Evolutionary conservation across 2,888 invertebrate species (phyloP).

Genomic region (Eledona agricola): DNA sequence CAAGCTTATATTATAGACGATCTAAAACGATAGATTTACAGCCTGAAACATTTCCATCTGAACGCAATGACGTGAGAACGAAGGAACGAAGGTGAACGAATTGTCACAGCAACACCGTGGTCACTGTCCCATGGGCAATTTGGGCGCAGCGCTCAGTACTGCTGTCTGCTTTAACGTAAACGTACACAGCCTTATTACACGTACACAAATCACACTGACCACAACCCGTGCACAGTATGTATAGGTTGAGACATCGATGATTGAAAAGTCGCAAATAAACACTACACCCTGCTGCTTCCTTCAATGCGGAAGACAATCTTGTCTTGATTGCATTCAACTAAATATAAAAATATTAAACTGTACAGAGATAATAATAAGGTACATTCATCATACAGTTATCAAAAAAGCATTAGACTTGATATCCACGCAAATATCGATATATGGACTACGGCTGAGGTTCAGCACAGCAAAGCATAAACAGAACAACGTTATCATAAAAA

Average conservation of each 20-base stretch:
- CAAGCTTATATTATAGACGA: conserved; percentile 51
- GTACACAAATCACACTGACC: conserved; percentile 63
- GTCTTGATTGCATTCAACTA: conserved; percentile 63
- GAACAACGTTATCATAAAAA: conserved; percentile 60
- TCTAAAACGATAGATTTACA: conserved; percentile 45
- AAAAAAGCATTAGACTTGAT: conserved; percentile 58
- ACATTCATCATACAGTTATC: conserved; percentile 63
- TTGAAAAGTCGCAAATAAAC: conserved; percentile 63
- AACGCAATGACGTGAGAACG: conserved; percentile 40
- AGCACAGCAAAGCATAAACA: conserved; percentile 61
- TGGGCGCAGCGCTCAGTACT: conserved; percentile 36
- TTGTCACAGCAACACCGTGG: conserved; percentile 45
- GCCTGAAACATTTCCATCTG: conserved; percentile 52
- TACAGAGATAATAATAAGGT: conserved; percentile 62
- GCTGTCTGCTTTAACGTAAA: conserved; percentile 58
- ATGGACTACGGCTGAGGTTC: conserved; percentile 58
- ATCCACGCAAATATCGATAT: conserved; percentile 41
- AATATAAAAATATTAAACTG: conserved; percentile 64
- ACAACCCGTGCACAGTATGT: conserved; percentile 62
- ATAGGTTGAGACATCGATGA: conserved; percentile 61
- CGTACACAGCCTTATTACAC: conserved; percentile 64
- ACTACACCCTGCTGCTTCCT: conserved; percentile 63
- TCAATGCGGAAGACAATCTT: conserved; percentile 64
- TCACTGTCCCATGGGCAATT: conserved; percentile 39
- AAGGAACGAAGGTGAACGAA: conserved; percentile 51